These are phyloP conservation scores for Anas georgica DNA, from an alignment of 2,797 vertebrate species.

Conservation along the genomic window DNA sequence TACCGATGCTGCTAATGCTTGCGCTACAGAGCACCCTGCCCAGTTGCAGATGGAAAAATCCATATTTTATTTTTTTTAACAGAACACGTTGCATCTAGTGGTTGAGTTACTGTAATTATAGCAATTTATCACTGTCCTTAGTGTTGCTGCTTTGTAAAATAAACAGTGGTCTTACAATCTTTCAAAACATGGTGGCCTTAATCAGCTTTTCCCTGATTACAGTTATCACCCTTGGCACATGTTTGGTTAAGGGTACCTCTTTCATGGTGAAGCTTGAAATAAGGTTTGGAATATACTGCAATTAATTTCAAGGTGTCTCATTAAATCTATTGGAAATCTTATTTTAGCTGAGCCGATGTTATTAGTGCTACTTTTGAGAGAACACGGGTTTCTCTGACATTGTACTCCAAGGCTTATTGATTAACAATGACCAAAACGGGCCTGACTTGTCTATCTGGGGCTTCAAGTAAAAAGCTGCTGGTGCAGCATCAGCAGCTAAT, in stretches of 20 bases:
- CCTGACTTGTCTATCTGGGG: background rate
- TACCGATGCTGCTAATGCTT: background rate
- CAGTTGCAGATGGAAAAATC: conserved; percentile 26
- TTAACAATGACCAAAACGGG: background rate
- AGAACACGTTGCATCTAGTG: background rate
- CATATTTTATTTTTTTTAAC: background rate
- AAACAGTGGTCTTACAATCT: background rate
- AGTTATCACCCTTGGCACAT: background rate
- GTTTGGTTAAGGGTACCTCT: background rate
- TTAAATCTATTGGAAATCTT: background rate
- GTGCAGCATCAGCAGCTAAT: background rate
- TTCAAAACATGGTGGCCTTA: background rate
- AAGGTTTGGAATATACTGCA: background rate
- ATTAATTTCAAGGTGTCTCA: background rate
- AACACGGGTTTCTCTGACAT: background rate
- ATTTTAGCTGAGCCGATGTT: background rate
- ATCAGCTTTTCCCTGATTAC: background rate
- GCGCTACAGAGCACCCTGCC: background rate
- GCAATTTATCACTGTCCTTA: background rate
- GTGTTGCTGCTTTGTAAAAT: background rate
- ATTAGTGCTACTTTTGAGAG: background rate
- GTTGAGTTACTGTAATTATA: background rate
- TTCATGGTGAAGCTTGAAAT: background rate
- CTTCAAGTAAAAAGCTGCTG: background rate
- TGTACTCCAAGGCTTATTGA: background rate